Evolutionary conservation across 2,113 vertebrate species (phyloP).

Genomic region (Antigone vipio): DNA sequence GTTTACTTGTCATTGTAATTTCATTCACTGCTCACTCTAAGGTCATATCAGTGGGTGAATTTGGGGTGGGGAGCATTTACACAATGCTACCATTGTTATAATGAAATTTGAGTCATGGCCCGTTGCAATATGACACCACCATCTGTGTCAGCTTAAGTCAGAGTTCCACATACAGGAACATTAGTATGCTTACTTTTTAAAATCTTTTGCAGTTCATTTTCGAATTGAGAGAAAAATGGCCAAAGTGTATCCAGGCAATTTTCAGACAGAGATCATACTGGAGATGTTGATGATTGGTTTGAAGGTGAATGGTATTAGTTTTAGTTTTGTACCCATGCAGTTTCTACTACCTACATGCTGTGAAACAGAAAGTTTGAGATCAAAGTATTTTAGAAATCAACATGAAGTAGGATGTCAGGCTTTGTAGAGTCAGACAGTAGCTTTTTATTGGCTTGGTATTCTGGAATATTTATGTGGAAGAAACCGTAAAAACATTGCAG

Average conservation of each 20-base stretch:
- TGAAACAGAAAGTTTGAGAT: not conserved
- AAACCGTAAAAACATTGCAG: not conserved
- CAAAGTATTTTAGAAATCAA: not conserved
- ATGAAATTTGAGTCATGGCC: not conserved
- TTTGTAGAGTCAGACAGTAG: not conserved
- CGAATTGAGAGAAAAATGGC: not conserved
- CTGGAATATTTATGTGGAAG: not conserved
- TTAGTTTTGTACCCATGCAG: not conserved
- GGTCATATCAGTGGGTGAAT: not conserved
- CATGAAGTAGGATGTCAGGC: not conserved
- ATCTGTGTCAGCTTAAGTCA: not conserved
- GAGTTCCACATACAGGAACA: not conserved
- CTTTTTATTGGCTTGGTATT: not conserved
- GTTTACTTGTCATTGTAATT: not conserved
- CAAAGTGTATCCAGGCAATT: not conserved
- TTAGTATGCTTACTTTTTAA: not conserved
- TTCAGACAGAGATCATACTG: not conserved
- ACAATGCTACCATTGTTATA: not conserved
- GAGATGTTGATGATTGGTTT: not conserved
- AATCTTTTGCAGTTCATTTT: not conserved
- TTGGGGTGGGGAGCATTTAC: not conserved
- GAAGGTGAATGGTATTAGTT: not conserved
- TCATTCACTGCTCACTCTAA: not conserved
- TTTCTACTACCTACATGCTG: not conserved
- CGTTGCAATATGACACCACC: not conserved